Conservation (phyloP, 2,888 invertebrate species). For the Choristoneura rosaceana region DNA sequence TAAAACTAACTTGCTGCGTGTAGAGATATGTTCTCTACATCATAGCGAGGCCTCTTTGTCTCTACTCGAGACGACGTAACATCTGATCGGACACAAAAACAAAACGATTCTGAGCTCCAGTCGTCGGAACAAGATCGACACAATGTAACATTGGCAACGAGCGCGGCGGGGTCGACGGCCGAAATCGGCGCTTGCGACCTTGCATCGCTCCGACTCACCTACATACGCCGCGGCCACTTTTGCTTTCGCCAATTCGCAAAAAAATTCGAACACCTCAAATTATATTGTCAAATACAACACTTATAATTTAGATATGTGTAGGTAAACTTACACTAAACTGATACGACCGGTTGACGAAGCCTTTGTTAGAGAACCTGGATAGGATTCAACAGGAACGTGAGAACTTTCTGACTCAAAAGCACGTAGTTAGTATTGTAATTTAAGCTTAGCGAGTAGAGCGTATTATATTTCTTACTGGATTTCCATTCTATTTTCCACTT, state of each 20-base stretch:
- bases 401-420: background rate
- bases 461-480: background rate
- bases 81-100: constrained; percentile 37
- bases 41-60: background rate
- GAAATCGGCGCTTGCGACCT: constrained; percentile 84
- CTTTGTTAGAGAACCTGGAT: background rate
- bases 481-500: too few species aligned
- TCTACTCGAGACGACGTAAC: constrained; percentile 8
- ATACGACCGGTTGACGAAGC: background rate
- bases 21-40: background rate
- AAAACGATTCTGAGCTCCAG: constrained; percentile 50
- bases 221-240: constrained; percentile 81
- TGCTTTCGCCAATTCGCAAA: constrained; percentile 83
- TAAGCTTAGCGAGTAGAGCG: background rate
- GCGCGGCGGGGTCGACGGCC: constrained; percentile 75
- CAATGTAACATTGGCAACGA: constrained; percentile 56
- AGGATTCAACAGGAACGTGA: background rate
- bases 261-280: constrained; percentile 55
- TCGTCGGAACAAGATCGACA: constrained; percentile 48
- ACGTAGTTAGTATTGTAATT: background rate
- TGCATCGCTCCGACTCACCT: constrained; percentile 79
- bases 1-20: background rate
- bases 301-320: background rate
- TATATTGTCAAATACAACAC: constrained; percentile 23
- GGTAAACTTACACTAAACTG: too few species aligned